phyloP scores from a whole-genome alignment of 2,113 vertebrate species.

The Ahaetulla prasina region DNA sequence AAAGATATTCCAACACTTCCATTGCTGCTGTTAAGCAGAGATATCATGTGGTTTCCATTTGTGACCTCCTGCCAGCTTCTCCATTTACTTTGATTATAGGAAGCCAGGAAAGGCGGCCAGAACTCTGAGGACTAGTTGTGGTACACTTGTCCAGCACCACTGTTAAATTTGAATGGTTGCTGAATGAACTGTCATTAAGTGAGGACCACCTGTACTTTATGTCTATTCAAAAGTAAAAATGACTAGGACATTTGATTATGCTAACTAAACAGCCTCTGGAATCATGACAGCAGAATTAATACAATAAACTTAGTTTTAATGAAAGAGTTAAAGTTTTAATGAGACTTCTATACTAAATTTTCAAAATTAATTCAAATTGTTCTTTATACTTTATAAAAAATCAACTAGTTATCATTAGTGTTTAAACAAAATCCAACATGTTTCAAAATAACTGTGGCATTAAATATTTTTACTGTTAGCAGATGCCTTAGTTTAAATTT shows the following conservation, averaged over 20 bases:
- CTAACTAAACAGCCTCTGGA: not conserved
- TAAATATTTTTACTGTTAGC: not conserved
- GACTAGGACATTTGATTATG: not conserved
- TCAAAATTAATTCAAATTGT: not conserved
- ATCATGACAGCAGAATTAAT: not conserved
- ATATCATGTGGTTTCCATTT: not conserved
- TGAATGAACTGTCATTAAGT: not conserved
- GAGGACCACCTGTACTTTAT: not conserved
- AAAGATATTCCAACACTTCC: not conserved
- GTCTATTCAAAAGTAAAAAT: not conserved
- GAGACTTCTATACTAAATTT: not conserved
- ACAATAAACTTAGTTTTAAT: not conserved
- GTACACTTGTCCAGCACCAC: not conserved
- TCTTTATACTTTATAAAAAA: not conserved
- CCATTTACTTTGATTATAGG: not conserved
- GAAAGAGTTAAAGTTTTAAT: not conserved
- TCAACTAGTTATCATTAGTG: not conserved
- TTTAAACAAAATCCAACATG: not conserved
- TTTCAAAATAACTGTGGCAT: not conserved
- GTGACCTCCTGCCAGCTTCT: not conserved
- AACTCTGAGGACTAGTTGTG: not conserved
- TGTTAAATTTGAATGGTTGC: not conserved
- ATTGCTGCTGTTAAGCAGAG: not conserved
- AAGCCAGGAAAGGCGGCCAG: not conserved
- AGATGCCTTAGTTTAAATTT: not conserved